Evolutionary conservation across 2,797 vertebrate genomes (phyloP), one percentile per base, ranked within the genome.

Genomic region (Basileuterus tristriatus): DNA sequence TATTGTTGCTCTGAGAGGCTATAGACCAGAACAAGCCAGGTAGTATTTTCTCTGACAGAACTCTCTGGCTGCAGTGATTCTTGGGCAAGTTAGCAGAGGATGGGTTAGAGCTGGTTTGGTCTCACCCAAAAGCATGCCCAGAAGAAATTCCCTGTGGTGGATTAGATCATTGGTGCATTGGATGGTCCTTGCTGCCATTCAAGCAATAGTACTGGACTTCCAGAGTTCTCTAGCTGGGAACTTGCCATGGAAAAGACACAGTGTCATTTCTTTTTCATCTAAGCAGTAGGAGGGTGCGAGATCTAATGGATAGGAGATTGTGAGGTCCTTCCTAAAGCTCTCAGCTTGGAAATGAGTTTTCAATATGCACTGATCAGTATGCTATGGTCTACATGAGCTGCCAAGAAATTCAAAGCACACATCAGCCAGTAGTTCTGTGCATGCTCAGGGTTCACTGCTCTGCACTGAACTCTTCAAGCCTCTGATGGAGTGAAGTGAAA

Each of bases 351-450:
- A 84, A 32, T 2, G 17, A 6, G 21, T 63, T 65, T 67, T 49
- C 10, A 37, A 3, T 9, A 30, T 5, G 13, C 50, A 81, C 12
- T 0, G 0, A 19, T 24, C 24, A 13, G 4, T 32, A n/a, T 34
- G 18, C 46, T 27, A 2, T 19, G 21, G 20, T 22, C 46, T 24
- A 1, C 11, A 7, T 4, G 8, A 87, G n/a, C 16, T 77, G 26
- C 12, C n/a, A 71, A 64, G 39, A 63, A 90, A 34, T 12, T 32
- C 27, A 67, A 52, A 49, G 23, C 21, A 80, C 15, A 4, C 23
- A 49, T 26, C 36, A 63, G 32, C 11, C 67, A 11, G 21, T 9
- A 29, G 20, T 24, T 63, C 64, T 41, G 19, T 52, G 44, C 8
- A 5, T 20, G 17, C 58, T 87, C 49, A 71, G 43, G 43, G 34